A percentile compares a stretch with the other conserved stretches of the same genome.
These are phyloP conservation scores for Tetranychus urticae DNA, from an alignment of 1,140 invertebrate species.

Conservation along the genomic window DNA sequence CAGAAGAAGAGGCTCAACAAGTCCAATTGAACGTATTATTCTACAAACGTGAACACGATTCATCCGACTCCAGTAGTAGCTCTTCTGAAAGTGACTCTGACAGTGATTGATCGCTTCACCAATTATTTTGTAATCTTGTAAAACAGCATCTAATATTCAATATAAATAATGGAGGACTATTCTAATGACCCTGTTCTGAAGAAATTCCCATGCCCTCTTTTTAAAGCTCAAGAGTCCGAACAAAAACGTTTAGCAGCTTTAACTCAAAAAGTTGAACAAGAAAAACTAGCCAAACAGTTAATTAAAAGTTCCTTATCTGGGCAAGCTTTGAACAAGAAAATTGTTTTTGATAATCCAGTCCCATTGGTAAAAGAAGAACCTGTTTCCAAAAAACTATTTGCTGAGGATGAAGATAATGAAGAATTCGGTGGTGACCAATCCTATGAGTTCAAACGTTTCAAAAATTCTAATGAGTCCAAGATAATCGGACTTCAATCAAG, in stretches of 20 bases:
- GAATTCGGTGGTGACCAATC: slow-evolving; percentile 16
- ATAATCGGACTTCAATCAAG: slow-evolving; percentile 6
- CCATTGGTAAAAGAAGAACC: not conserved
- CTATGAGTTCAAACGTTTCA: not conserved
- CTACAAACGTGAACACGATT: no score
- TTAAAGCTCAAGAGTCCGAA: not conserved
- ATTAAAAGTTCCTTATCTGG: not conserved
- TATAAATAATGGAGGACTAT: no score
- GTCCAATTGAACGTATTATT: no score
- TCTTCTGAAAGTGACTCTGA: no score
- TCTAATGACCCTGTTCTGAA: no score
- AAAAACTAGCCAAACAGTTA: not conserved
- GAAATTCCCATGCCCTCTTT: no score
- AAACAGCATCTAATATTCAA: no score
- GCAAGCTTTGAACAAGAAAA: not conserved
- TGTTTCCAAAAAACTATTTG: slow-evolving; percentile 9
- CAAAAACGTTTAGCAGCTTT: not conserved
- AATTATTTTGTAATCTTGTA: no score
- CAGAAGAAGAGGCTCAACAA: no score
- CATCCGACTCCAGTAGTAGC: no score
- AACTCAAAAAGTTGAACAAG: not conserved
- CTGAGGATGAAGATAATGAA: slow-evolving; percentile 36
- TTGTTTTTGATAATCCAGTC: not conserved
- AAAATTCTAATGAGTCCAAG: not conserved
- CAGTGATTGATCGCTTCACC: no score